Evolutionary conservation across 2,113 vertebrate species (phyloP), one percentile per base, ranked within the genome.

Genomic region (Cyanoderma ruficeps): DNA sequence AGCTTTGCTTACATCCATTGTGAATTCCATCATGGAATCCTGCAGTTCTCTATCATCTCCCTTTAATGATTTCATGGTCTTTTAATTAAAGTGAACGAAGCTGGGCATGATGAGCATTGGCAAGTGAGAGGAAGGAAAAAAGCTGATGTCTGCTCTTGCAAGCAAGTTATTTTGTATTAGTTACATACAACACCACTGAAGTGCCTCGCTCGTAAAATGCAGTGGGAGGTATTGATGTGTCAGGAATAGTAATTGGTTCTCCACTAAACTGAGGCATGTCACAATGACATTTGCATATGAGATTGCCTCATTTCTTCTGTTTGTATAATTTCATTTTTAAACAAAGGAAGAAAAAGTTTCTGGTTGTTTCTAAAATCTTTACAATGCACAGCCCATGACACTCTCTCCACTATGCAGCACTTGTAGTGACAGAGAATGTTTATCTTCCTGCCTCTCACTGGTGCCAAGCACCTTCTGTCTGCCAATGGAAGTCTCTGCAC

Each of bases 41-140:
- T 79, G 30, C 30, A 37, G 24, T 56, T 90, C 37, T 59, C 16
- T 56, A 18, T 55, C 12, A 42, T 64, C 53, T 91, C 39, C 3
- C 21, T 74, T 83, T 67, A 69, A 84, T 35, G 50, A 27, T 15
- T 55, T 46, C 30, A 39, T 5, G 4, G 15, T 71, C 27, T 91
- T 92, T 78, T 84, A 91, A 82, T 78, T 89, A 41, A 84, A 89
- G 47, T 60, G 18, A 76, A 79, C 64, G 39, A 93, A 91, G 41
- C 9, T 91, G 33, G 49, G 27, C 35, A 24, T 21, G n/a, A 56
- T 22, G 59, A 84, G 13, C 23, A 71, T 15, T 91, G 56, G 27
- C 30, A 93, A 75, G 69, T 64, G 52, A 28, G 15, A 91, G 52
- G 60, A n/a, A 77, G 39, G 30, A 27, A 94, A 89, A 90, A 90